These are phyloP conservation scores for Clarias macrocephalus DNA, from an alignment of 2,113 vertebrate species.

Conservation along the genomic window DNA sequence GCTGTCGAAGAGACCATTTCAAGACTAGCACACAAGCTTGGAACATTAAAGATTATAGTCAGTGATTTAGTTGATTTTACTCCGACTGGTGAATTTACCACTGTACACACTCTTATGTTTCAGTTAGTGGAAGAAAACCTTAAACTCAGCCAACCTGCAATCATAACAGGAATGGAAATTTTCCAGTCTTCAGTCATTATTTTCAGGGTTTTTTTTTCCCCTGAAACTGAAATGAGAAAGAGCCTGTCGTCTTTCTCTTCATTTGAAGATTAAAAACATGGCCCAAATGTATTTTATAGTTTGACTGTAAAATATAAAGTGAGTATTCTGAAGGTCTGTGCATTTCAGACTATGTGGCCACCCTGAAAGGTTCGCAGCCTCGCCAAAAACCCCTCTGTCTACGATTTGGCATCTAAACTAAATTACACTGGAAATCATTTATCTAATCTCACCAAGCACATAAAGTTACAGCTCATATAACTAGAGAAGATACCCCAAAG, in stretches of 20 bases:
- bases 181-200: constrained; percentile 18
- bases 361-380: constrained; percentile 8
- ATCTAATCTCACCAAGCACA: constrained; percentile 23
- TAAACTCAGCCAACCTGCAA: background rate
- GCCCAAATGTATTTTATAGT: constrained; percentile 27
- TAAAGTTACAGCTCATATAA: constrained; percentile 29
- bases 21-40: constrained; percentile 19
- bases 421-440: constrained; percentile 47
- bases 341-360: constrained; percentile 32
- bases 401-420: constrained; percentile 31
- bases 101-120: constrained; percentile 1
- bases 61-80: background rate
- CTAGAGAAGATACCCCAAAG: constrained; percentile 12
- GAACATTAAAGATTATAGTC: background rate
- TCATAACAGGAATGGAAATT: constrained; percentile 39
- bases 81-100: background rate
- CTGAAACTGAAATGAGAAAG: background rate
- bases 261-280: constrained; percentile 6
- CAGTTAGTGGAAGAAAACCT: constrained; percentile 34
- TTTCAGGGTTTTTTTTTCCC: background rate
- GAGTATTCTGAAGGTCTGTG: constrained; percentile 33
- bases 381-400: constrained; percentile 12
- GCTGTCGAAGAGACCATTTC: constrained; percentile 21
- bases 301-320: constrained; percentile 43
- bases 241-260: background rate